Evolutionary conservation across 2,113 vertebrate species (phyloP).

Genomic region (Aphelocoma coerulescens): DNA sequence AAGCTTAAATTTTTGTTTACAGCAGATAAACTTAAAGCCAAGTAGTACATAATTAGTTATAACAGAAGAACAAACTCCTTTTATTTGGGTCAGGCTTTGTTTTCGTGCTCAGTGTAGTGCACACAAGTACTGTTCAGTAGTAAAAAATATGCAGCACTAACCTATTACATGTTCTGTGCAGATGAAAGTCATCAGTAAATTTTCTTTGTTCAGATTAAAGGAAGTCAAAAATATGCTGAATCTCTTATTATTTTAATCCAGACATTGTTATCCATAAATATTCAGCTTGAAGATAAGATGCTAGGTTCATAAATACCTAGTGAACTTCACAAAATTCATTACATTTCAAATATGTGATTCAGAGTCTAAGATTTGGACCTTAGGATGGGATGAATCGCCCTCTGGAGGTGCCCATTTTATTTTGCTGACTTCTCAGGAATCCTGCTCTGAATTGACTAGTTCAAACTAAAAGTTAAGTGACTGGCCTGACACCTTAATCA

Average conservation of each 20-base stretch:
- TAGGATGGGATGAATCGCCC: slow-evolving; percentile 23
- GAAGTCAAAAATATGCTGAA: background rate
- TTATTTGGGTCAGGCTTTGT: background rate
- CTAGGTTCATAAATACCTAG: background rate
- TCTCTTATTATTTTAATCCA: background rate
- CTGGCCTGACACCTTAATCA: background rate
- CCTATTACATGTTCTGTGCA: background rate
- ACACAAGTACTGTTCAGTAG: background rate
- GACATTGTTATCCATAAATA: background rate
- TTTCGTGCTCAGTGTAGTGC: background rate
- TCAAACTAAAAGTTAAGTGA: background rate
- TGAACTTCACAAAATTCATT: background rate
- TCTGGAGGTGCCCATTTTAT: slow-evolving; percentile 42
- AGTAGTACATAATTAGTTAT: background rate
- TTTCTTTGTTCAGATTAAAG: background rate
- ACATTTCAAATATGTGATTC: background rate
- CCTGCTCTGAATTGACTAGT: background rate
- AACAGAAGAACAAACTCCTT: background rate
- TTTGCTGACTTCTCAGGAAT: background rate
- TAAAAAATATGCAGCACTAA: background rate
- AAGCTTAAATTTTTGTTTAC: background rate
- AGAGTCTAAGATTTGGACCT: background rate
- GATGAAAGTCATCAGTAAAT: background rate
- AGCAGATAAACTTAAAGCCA: background rate
- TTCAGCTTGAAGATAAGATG: background rate